phyloP scores from a whole-genome alignment of 1,140 invertebrate species.

The Cataglyphis hispanica region DNA sequence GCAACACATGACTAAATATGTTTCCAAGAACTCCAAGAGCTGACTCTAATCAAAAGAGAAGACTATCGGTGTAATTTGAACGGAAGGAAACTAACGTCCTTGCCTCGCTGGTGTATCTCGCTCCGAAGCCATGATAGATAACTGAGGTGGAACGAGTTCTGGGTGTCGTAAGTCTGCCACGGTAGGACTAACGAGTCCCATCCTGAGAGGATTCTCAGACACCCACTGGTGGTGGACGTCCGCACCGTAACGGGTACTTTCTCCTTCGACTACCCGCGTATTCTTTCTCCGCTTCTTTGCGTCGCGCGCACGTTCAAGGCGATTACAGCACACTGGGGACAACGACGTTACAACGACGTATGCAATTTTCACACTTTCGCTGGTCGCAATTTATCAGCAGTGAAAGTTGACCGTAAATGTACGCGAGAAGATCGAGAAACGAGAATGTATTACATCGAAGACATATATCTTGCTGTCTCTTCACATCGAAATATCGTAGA shows the following conservation, averaged over 20 bases:
- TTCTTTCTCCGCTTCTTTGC: conserved; percentile 45
- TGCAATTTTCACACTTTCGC: conserved; percentile 64
- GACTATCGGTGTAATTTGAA: conserved; percentile 55
- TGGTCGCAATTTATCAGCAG: conserved; percentile 52
- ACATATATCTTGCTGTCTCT: conserved; percentile 17
- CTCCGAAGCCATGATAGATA: conserved; percentile 65
- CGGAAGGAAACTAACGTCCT: conserved; percentile 59
- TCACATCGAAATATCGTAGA: conserved; percentile 1
- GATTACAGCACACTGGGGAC: conserved; percentile 68
- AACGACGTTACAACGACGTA: conserved; percentile 36
- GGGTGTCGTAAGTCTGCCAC: conserved; percentile 68
- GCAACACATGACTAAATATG: not conserved
- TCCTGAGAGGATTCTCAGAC: conserved; percentile 67
- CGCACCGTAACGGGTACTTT: conserved; percentile 61
- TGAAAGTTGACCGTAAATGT: conserved; percentile 32
- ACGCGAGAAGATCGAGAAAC: conserved; percentile 52
- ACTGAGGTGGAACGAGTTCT: conserved; percentile 45
- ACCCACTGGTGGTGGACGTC: conserved; percentile 30
- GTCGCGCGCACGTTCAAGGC: conserved; percentile 1
- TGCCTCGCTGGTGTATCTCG: conserved; percentile 48
- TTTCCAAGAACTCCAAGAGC: not conserved
- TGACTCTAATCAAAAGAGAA: conserved; percentile 27
- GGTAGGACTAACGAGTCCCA: conserved; percentile 71
- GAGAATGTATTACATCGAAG: conserved; percentile 25
- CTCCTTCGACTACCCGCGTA: not conserved